Conservation (phyloP, 2,888 invertebrate genomes). For the Acanthopleura granulata region DNA sequence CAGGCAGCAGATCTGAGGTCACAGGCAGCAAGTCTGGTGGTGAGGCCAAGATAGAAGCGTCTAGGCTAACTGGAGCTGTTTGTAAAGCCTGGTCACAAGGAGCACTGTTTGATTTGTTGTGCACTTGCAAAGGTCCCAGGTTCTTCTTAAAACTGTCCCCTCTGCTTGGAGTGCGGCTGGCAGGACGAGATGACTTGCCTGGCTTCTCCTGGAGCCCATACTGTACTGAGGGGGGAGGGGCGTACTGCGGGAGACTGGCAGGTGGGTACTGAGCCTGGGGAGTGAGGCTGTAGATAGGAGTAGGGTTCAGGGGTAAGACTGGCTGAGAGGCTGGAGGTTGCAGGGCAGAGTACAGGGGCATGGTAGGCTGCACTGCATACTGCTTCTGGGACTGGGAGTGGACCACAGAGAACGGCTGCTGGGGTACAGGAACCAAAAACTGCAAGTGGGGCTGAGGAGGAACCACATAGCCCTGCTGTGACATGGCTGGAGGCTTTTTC, state of each 20-base stretch:
- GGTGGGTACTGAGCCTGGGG: slow-evolving; percentile 25
- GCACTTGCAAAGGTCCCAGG: slow-evolving; percentile 42
- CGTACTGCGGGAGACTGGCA: slow-evolving; percentile 28
- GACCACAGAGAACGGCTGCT: neutral
- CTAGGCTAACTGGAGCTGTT: neutral
- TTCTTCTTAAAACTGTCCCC: slow-evolving; percentile 55
- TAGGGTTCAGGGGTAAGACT: too few relatives aligned
- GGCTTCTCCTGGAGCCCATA: too few relatives aligned
- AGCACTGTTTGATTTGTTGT: slow-evolving; percentile 20
- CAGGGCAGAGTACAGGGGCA: neutral
- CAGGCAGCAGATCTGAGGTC: slow-evolving; percentile 33
- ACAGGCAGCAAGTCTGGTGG: slow-evolving; percentile 32
- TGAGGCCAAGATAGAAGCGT: slow-evolving; percentile 25
- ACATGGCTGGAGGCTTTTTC: neutral
- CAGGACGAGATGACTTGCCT: slow-evolving; percentile 29
- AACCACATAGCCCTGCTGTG: neutral
- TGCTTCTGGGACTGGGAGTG: neutral
- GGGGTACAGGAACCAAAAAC: neutral
- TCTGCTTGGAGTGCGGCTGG: slow-evolving; percentile 46
- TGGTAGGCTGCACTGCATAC: neutral
- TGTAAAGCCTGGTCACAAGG: neutral
- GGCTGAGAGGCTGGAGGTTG: too few relatives aligned
- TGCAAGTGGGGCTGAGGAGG: neutral
- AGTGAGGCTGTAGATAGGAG: slow-evolving; percentile 21
- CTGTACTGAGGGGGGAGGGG: too few relatives aligned